Evolutionary conservation across 2,113 vertebrate species (phyloP), one percentile per base, ranked within the genome.

Genomic region (Acanthisitta chloris): DNA sequence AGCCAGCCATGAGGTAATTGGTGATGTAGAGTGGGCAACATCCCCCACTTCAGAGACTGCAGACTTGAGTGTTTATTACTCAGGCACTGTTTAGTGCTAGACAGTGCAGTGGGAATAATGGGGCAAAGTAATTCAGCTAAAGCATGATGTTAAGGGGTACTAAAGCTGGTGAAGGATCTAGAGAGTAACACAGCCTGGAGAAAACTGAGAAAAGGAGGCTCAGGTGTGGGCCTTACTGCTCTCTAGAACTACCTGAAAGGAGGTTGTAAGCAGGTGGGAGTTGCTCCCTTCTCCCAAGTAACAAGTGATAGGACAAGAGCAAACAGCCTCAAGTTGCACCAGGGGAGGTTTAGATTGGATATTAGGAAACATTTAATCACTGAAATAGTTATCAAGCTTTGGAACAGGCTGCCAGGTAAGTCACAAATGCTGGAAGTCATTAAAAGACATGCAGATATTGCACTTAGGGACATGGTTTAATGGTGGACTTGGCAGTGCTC

Each of bases 381-480:
- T 12, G 5, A 34, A 26, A 36, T 6, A 12, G 2, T 61, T 76
- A 34, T 26, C 9, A 62, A 14, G 40, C 34, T 5, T 12, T 62
- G 62, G 46, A 69, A 52, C 20, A 9, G 0, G 1, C n/a, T 74
- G 19, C 54, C 5, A 31, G 46, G 24, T 61, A 29, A 59, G 38
- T 54, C 1, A 2, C 6, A 52, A 52, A 12, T 1, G n/a, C n/a
- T 59, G 52, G n/a, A 67, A 38, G 10, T 43, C 18, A 46, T 40
- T 26, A 28, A 43, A 59, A 61, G 13, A 14, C 1, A 0, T 12
- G 31, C 33, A 12, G 36, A 12, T 18, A 6, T 55, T 55, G 51
- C 13, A 7, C 25, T 64, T 54, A 10, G 1, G 21, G 61, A 43
- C 0, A 0, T 18, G 17, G 20, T 31, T 61, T 21, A 51, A n/a